Evolutionary conservation across 2,888 invertebrate genomes (phyloP).

Genomic region (Coelinius sp.): DNA sequence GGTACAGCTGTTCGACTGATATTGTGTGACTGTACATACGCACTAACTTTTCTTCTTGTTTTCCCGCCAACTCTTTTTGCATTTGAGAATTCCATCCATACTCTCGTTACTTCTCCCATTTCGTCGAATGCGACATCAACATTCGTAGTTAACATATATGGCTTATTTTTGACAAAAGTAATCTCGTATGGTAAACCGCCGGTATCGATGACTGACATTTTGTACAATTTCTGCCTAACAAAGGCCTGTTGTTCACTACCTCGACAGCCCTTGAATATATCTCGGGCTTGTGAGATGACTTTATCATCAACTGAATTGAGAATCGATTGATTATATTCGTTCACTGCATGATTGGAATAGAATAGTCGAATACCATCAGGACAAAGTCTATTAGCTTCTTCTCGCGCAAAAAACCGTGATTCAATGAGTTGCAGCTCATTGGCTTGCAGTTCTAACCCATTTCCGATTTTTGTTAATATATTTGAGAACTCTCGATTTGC

Average conservation of each 20-base stretch:
- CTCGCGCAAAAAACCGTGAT: constrained; percentile 50
- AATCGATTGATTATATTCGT: constrained; percentile 52
- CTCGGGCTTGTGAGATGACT: constrained; percentile 47
- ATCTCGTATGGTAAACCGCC: constrained; percentile 56
- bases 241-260: background rate
- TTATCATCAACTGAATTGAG: constrained; percentile 35
- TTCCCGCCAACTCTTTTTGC: constrained; percentile 54
- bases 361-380: constrained; percentile 52
- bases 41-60: too few relatives aligned
- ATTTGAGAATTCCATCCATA: too few relatives aligned
- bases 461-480: constrained; percentile 55
- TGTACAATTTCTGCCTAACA: constrained; percentile 38
- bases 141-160: constrained; percentile 56
- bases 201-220: constrained; percentile 53
- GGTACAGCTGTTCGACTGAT: too few relatives aligned
- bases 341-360: constrained; percentile 54
- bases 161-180: constrained; percentile 39
- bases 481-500: constrained; percentile 55
- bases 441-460: constrained; percentile 47
- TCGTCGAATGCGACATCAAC: constrained; percentile 57
- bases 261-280: constrained; percentile 42
- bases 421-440: constrained; percentile 51
- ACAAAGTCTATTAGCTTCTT: constrained; percentile 51
- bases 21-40: too few relatives aligned
- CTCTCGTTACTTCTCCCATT: too few relatives aligned